Base-by-base conservation (phyloP, 2,113 vertebrate species). In the Nipponia nippon region DNA sequence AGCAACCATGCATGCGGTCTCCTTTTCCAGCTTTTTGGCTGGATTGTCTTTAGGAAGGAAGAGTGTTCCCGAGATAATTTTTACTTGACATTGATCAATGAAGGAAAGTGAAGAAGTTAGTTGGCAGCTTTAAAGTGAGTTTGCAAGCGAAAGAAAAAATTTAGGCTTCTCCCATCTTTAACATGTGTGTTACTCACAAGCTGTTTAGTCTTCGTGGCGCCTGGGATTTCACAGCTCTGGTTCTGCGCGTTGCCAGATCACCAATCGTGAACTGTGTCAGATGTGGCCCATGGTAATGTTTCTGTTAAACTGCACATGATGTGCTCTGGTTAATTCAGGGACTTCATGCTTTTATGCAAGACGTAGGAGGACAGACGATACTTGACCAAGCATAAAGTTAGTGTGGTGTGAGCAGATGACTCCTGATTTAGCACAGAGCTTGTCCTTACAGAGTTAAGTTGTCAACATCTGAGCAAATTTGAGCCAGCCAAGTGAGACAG, bases 401-500 rank as follows among this genome's bases (percentile, higher is more conserved):
- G 53, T 65, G 59, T 50, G 55, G 47, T 7, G 5, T n/a, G 80
- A 92, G 80, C 67, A 66, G 83, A 58, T 77, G 55, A 92, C 87
- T 92, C 71, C 72, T 61, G 58, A 77, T 93, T 92, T 91, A 95
- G 91, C 63, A 42, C 83, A n/a, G 67, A 66, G 49, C 76, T 89
- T 86, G 67, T 94, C 86, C 80, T 87, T 95, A 90, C 40, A 86
- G 80, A 66, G 86, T 90, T 72, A 89, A 92, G 49, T 89, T 95
- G 83, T 92, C 80, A 91, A 70, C 67, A 62, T 87, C 76, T 70
- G 72, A 89, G 46, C 76, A 70, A 70, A 87, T 73, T 66, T 36
- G 71, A 86, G n/a, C 30, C 58, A 86, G 66, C 27, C 71, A 56
- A 89, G 62, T 53, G 67, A 62, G 71, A 40, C 27, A 2, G 36